A percentile compares a stretch with the other conserved stretches of the same genome.
Conservation (phyloP, 2,113 vertebrate genomes). For the Cottus gobio region DNA sequence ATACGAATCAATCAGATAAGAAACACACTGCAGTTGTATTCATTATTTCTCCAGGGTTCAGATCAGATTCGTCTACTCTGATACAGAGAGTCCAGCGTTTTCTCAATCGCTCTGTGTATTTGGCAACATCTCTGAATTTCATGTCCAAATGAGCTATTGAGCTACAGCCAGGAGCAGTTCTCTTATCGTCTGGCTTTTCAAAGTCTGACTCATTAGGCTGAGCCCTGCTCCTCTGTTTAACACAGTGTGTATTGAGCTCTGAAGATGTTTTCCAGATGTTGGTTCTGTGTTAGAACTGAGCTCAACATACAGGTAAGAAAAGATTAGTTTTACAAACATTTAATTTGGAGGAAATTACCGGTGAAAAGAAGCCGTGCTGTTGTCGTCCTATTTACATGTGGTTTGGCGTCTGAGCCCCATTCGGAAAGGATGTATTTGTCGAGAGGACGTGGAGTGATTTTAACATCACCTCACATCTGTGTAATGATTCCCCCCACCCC, state of each 20-base stretch:
- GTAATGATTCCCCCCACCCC: not conserved
- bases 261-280: not conserved
- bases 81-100: not conserved
- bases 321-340: not conserved
- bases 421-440: not conserved
- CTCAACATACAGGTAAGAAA: not conserved
- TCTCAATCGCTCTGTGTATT: constrained; percentile 13
- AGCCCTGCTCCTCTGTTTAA: not conserved
- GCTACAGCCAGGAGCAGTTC: not conserved
- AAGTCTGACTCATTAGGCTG: not conserved
- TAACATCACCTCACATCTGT: not conserved
- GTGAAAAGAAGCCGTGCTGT: not conserved
- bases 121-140: not conserved
- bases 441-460: no score
- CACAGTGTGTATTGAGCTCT: not conserved
- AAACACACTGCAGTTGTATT: not conserved
- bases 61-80: constrained; percentile 3
- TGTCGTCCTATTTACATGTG: not conserved
- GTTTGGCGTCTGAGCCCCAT: not conserved
- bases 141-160: not conserved
- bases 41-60: constrained; percentile 17
- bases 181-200: not conserved
- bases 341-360: not conserved
- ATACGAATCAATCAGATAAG: constrained; percentile 39
- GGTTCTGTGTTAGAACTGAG: not conserved